Percentiles rank a stretch among this genome's conserved stretches.
phyloP scores from a whole-genome alignment of 2,888 invertebrate species.

The Malthinus seriepunctatus region DNA sequence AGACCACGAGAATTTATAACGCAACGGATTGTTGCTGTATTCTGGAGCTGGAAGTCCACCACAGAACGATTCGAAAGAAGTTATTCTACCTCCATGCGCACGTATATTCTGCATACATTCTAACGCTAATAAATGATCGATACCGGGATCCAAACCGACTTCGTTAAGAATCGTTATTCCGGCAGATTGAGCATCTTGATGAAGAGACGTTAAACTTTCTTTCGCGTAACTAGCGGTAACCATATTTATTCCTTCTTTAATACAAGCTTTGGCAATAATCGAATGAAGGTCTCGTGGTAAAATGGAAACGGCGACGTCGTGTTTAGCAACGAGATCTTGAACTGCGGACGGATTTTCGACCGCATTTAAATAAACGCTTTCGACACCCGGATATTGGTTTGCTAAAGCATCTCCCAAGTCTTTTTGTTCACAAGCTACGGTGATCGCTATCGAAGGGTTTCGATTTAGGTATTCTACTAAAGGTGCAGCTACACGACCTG shows the following conservation, averaged over 20 bases:
- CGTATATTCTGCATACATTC: constrained; percentile 95
- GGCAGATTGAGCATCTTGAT: constrained; percentile 80
- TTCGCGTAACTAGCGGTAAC: constrained; percentile 96
- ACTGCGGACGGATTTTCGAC: constrained; percentile 71
- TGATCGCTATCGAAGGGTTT: constrained; percentile 79
- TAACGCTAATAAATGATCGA: constrained; percentile 85
- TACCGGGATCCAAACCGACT: constrained; percentile 96
- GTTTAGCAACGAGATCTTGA: constrained; percentile 70
- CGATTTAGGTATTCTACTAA: constrained; percentile 91
- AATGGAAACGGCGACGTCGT: constrained; percentile 83
- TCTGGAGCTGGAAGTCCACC: constrained; percentile 98
- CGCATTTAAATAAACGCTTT: constrained; percentile 77
- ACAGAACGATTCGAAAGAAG: constrained; percentile 95
- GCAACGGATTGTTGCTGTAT: constrained; percentile 84
- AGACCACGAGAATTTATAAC: constrained; percentile 97
- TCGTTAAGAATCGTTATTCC: constrained; percentile 95
- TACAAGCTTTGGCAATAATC: constrained; percentile 82
- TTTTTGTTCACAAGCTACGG: constrained; percentile 68
- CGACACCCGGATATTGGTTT: constrained; percentile 73
- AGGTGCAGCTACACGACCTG: constrained; percentile 90
- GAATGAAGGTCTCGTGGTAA: constrained; percentile 91
- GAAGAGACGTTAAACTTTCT: constrained; percentile 78
- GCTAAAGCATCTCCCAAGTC: constrained; percentile 88
- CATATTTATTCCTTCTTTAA: constrained; percentile 85
- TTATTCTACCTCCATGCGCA: constrained; percentile 86